Conservation (phyloP, 2,797 vertebrate genomes). For the Sebastes trivittatus region DNA sequence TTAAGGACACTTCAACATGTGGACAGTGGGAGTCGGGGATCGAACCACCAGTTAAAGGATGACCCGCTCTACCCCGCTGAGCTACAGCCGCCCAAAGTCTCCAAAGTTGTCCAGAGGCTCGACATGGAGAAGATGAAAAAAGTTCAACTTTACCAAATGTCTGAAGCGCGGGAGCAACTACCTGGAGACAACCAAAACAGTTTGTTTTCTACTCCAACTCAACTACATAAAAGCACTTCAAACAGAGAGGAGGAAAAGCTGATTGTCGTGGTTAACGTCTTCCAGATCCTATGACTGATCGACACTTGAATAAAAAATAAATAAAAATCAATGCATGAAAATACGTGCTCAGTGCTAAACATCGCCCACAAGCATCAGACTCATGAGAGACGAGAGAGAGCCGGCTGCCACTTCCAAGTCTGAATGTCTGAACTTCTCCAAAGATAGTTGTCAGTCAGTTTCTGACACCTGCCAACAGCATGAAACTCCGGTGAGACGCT, state of each 20-base stretch:
- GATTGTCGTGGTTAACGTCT: background rate
- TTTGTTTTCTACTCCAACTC: background rate
- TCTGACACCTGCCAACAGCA: slow-evolving; percentile 18
- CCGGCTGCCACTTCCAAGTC: background rate
- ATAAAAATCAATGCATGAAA: background rate
- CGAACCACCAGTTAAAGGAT: too few species aligned
- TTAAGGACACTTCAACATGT: too few species aligned
- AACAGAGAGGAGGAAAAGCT: background rate
- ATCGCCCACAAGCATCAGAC: background rate
- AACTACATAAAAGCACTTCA: background rate
- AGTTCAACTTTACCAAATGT: background rate
- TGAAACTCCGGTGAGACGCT: background rate
- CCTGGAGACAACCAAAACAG: background rate
- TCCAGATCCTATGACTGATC: background rate
- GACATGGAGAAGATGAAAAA: background rate
- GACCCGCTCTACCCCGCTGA: too few species aligned
- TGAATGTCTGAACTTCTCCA: slow-evolving; percentile 3
- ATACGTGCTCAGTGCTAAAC: background rate
- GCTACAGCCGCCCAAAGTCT: too few species aligned
- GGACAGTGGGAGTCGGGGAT: too few species aligned
- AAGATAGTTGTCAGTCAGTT: slow-evolving; percentile 21
- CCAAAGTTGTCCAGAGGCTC: too few species aligned
- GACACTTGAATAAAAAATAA: background rate
- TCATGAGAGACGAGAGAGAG: background rate
- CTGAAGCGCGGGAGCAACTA: background rate